phyloP scores from a whole-genome alignment of 1,140 invertebrate genomes.

The Zaprionus ghesquierei region DNA sequence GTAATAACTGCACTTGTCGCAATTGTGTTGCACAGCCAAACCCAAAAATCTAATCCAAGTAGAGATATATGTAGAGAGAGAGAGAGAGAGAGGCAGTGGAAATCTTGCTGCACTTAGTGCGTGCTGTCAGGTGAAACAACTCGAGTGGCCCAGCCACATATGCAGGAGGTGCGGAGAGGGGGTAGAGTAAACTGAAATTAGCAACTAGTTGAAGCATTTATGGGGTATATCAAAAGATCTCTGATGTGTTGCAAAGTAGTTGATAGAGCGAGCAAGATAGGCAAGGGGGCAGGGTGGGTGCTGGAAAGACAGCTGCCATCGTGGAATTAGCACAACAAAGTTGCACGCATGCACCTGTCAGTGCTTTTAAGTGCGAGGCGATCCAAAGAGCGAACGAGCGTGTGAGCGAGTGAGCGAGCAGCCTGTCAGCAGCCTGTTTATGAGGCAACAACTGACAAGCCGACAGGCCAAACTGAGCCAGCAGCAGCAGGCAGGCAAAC shows the following conservation, averaged over 20 bases:
- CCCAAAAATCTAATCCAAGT: neutral
- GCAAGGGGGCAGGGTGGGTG: neutral
- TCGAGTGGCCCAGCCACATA: neutral
- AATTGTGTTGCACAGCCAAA: neutral
- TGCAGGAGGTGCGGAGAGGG: too few relatives aligned
- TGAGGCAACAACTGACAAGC: conserved; percentile 61
- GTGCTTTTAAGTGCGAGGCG: conserved; percentile 50
- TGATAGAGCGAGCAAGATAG: conserved; percentile 10
- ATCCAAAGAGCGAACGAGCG: too few relatives aligned
- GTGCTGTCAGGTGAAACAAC: neutral
- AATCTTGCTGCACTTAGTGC: neutral
- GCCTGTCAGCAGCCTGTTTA: conserved; percentile 58
- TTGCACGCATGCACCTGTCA: conserved; percentile 68
- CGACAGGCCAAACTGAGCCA: conserved; percentile 48
- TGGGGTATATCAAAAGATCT: conserved; percentile 26
- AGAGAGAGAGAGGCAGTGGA: neutral
- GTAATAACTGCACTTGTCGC: conserved; percentile 4
- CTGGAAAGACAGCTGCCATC: conserved; percentile 21
- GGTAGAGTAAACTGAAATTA: conserved; percentile 11
- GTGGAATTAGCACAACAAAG: conserved; percentile 62
- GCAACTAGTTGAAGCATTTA: conserved; percentile 22
- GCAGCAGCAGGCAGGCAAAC: conserved; percentile 41
- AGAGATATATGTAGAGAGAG: neutral
- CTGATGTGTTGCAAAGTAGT: conserved; percentile 42
- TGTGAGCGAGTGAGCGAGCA: neutral